A percentile compares a stretch with the other conserved stretches of the same genome.
phyloP scores from a whole-genome alignment of 2,797 vertebrate species.

The Chaunax sp. region DNA sequence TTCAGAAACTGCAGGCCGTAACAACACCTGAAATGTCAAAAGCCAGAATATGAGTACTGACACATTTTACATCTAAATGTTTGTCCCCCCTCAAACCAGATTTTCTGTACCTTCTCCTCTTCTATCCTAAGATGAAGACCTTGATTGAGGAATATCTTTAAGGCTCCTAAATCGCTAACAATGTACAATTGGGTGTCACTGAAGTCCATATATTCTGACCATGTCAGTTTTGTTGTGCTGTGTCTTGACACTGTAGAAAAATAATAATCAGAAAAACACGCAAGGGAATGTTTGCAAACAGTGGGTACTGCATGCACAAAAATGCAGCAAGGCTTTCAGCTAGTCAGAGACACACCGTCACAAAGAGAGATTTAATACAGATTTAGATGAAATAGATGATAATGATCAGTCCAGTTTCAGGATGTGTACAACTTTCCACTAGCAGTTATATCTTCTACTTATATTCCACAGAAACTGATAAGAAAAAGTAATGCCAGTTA shows the following conservation, averaged over 20 bases:
- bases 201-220: conserved; percentile 80
- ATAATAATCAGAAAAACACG: neutral
- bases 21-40: conserved; percentile 78
- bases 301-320: neutral
- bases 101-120: conserved; percentile 87
- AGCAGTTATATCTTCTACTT: neutral
- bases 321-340: neutral
- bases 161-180: conserved; percentile 72
- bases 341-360: neutral
- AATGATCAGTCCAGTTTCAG: neutral
- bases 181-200: conserved; percentile 71
- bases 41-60: neutral
- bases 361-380: no score
- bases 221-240: conserved; percentile 76
- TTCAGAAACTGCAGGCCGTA: conserved; percentile 75
- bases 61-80: neutral
- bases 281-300: neutral
- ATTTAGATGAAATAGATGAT: no score
- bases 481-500: conserved; percentile 5
- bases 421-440: no score
- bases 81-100: neutral
- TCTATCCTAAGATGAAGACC: conserved; percentile 81
- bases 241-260: conserved; percentile 71
- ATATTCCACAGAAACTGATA: conserved; percentile 36
- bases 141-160: conserved; percentile 85